Percentiles rank a stretch among this genome's conserved stretches.
Evolutionary conservation across 2,113 vertebrate species (phyloP).

Genomic region (Gasterosteus nipponicus): DNA sequence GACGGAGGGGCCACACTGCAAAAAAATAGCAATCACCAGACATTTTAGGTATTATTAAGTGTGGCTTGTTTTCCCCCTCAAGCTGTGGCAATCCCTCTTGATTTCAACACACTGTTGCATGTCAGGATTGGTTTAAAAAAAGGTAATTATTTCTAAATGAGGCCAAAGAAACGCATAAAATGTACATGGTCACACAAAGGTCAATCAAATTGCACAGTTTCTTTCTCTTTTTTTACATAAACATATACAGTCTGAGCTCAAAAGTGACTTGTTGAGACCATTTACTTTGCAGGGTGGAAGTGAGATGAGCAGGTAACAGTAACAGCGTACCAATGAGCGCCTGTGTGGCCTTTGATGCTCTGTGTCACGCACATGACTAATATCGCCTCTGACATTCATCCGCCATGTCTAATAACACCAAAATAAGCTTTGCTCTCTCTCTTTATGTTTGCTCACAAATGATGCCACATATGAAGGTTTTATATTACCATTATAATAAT

Average conservation of each 20-base stretch:
- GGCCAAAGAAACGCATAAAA: background rate
- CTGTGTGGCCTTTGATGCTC: slow-evolving; percentile 35
- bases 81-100: slow-evolving; percentile 1
- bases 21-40: slow-evolving; percentile 45
- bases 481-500: no score
- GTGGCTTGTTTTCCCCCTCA: background rate
- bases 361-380: slow-evolving; percentile 33
- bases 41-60: slow-evolving; percentile 12
- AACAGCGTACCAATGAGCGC: slow-evolving; percentile 16
- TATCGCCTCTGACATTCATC: slow-evolving; percentile 20
- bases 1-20: slow-evolving; percentile 43
- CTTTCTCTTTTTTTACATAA: background rate
- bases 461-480: background rate
- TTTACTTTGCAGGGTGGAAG: slow-evolving; percentile 18
- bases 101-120: slow-evolving; percentile 1
- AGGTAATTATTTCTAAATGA: slow-evolving; percentile 6
- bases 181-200: background rate
- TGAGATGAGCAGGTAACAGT: slow-evolving; percentile 28
- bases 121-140: slow-evolving; percentile 3
- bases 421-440: background rate
- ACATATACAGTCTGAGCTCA: background rate
- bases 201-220: background rate
- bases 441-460: background rate
- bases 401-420: slow-evolving; percentile 25
- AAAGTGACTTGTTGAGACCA: background rate